These are phyloP conservation scores for Philaethria dido DNA, from an alignment of 2,888 invertebrate genomes.

Conservation along the genomic window DNA sequence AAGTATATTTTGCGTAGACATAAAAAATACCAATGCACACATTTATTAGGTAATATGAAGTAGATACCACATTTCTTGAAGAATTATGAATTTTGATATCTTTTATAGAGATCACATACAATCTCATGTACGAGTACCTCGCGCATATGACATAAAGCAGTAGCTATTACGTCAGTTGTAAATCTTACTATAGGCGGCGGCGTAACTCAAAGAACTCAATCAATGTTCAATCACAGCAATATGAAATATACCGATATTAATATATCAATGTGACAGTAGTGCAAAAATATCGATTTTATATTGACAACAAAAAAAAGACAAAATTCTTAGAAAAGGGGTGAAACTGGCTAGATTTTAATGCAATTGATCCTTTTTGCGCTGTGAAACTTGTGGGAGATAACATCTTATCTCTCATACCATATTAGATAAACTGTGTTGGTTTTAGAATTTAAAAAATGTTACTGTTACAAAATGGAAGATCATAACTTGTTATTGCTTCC, in stretches of 20 bases:
- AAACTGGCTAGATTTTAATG: not conserved
- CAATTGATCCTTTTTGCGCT: not conserved
- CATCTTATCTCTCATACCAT: too few relatives aligned
- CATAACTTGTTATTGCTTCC: too few relatives aligned
- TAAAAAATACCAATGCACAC: too few relatives aligned
- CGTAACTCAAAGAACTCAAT: conserved; percentile 69
- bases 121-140: conserved; percentile 6
- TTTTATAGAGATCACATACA: not conserved
- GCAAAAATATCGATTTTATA: conserved; percentile 61
- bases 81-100: not conserved
- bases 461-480: too few relatives aligned
- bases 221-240: conserved; percentile 74
- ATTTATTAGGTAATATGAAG: too few relatives aligned
- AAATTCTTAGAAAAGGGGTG: not conserved
- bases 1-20: too few relatives aligned
- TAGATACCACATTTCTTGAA: too few relatives aligned
- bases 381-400: not conserved
- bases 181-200: conserved; percentile 63
- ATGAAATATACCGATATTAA: conserved; percentile 64
- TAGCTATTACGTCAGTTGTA: conserved; percentile 63
- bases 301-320: conserved; percentile 28
- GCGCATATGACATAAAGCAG: conserved; percentile 32
- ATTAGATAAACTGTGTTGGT: not conserved
- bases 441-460: not conserved
- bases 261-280: conserved; percentile 40